Percentiles rank a stretch among this genome's conserved stretches.
Conservation (phyloP, 2,797 vertebrate genomes). For the Trachurus trachurus region DNA sequence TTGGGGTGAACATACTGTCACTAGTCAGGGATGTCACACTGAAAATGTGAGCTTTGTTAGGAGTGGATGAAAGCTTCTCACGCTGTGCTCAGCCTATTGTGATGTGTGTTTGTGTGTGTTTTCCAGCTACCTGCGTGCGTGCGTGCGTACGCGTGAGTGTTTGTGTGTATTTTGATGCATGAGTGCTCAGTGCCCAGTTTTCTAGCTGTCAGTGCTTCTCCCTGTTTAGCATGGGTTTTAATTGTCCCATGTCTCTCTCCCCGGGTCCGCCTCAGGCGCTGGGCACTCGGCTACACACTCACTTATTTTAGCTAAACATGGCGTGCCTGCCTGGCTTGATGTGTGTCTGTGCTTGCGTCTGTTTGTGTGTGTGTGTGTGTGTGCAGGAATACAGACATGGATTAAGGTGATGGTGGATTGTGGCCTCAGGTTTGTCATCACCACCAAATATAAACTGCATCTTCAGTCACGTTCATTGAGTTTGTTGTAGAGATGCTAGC, state of each 20-base stretch:
- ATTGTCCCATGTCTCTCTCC: constrained; percentile 64
- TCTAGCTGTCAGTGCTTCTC: constrained; percentile 42
- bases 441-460: not conserved
- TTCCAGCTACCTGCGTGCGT: constrained; percentile 17
- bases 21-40: constrained; percentile 67
- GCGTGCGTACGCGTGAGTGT: constrained; percentile 1
- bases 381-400: not conserved
- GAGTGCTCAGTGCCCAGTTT: constrained; percentile 41
- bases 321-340: constrained; percentile 21
- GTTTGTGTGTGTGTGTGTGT: constrained; percentile 30
- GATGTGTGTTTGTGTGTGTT: constrained; percentile 5
- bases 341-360: not conserved
- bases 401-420: constrained; percentile 3
- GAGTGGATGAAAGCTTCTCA: constrained; percentile 56
- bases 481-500: not conserved
- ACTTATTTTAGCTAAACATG: constrained; percentile 26
- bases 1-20: constrained; percentile 67
- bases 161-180: constrained; percentile 43
- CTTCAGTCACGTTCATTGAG: constrained; percentile 6
- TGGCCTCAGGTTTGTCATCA: constrained; percentile 7
- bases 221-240: constrained; percentile 60
- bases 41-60: constrained; percentile 65
- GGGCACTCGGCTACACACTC: constrained; percentile 31
- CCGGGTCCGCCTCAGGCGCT: constrained; percentile 52
- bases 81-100: constrained; percentile 43